Conservation (phyloP, 2,113 vertebrate genomes). For the Agapornis roseicollis region DNA sequence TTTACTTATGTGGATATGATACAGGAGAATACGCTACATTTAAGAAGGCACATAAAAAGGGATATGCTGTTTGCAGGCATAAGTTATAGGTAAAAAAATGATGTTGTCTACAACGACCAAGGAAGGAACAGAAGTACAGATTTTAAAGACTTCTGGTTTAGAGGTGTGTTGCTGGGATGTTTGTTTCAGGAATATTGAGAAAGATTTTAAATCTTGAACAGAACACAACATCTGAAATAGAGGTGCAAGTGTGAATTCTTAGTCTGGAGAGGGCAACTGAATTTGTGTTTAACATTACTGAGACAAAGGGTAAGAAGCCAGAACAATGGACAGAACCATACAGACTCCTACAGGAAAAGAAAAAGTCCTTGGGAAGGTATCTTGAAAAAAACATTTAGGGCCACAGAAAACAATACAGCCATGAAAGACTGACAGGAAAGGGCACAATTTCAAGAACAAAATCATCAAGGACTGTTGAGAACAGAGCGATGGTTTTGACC, state of each 20-base stretch:
- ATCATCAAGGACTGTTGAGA: background rate
- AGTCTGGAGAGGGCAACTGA: background rate
- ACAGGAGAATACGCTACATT: background rate
- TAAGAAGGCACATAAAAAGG: background rate
- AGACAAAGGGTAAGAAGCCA: background rate
- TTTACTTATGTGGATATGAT: background rate
- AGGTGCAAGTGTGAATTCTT: background rate
- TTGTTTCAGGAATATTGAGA: background rate
- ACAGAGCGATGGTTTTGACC: background rate
- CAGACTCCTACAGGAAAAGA: background rate
- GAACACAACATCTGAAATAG: background rate
- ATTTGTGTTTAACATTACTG: background rate
- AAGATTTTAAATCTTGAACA: background rate
- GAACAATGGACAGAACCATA: background rate
- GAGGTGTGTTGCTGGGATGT: background rate
- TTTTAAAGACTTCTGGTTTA: background rate
- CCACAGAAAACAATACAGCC: background rate
- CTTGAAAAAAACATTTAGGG: background rate
- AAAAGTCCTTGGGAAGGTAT: background rate
- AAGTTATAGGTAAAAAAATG: background rate
- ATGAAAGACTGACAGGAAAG: background rate
- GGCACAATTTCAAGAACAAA: background rate
- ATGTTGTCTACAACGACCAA: background rate
- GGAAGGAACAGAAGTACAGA: background rate
- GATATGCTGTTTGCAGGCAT: background rate